Conservation (phyloP, 2,888 invertebrate genomes). For the Microctonus hyperodae region DNA sequence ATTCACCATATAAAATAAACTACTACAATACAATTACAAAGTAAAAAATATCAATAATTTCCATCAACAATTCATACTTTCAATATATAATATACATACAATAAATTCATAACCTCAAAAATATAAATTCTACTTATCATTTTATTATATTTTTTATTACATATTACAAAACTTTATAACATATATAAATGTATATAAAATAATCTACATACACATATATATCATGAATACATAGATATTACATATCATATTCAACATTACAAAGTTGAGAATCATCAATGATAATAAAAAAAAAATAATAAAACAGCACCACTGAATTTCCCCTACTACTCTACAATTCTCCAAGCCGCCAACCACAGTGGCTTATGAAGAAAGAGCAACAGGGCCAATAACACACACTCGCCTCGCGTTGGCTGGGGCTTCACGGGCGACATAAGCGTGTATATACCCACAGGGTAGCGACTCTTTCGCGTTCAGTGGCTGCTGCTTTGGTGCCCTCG, state of each 20-base stretch:
- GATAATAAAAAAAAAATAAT: too few relatives aligned
- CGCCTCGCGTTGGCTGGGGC: conserved; percentile 46
- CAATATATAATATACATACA: too few relatives aligned
- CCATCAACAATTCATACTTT: too few relatives aligned
- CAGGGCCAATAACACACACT: conserved; percentile 42
- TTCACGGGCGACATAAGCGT: conserved; percentile 29
- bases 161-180: too few relatives aligned
- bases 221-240: neutral
- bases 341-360: conserved; percentile 36
- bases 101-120: too few relatives aligned
- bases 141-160: too few relatives aligned
- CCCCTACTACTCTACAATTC: conserved; percentile 7
- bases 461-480: conserved; percentile 36
- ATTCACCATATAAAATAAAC: neutral
- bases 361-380: conserved; percentile 51
- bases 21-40: too few relatives aligned
- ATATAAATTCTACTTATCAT: too few relatives aligned
- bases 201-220: neutral
- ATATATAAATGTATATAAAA: too few relatives aligned
- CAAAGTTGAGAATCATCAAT: neutral
- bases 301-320: conserved; percentile 5
- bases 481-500: conserved; percentile 29
- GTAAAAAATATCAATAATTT: too few relatives aligned
- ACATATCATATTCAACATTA: neutral
- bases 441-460: conserved; percentile 35